A percentile compares a stretch with the other conserved stretches of the same genome.
Evolutionary conservation across 2,888 invertebrate species (phyloP).

Genomic region (Xestia ashworthii): DNA sequence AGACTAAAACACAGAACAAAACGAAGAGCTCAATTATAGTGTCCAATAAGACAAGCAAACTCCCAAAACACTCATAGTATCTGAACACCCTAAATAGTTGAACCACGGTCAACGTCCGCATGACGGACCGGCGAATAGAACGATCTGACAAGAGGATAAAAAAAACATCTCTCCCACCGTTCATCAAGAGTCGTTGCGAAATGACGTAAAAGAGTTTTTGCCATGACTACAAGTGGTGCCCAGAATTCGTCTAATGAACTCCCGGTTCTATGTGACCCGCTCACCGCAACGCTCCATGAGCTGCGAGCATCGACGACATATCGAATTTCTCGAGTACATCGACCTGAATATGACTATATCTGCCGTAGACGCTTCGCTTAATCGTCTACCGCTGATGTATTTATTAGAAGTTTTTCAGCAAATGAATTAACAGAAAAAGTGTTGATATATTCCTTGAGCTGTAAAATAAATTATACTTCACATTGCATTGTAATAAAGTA

Average conservation of each 20-base stretch:
- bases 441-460: conserved; percentile 40
- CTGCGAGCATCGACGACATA: conserved; percentile 78
- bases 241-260: conserved; percentile 82
- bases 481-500: conserved; percentile 58
- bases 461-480: conserved; percentile 61
- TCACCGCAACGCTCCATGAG: conserved; percentile 75
- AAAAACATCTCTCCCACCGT: conserved; percentile 82
- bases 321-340: conserved; percentile 81
- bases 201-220: conserved; percentile 86
- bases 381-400: conserved; percentile 48
- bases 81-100: conserved; percentile 82
- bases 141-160: conserved; percentile 86
- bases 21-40: neutral
- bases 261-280: conserved; percentile 76
- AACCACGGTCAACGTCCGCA: conserved; percentile 87
- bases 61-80: conserved; percentile 71
- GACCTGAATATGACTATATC: conserved; percentile 76
- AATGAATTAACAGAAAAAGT: conserved; percentile 23
- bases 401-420: conserved; percentile 58
- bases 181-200: conserved; percentile 77
- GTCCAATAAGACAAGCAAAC: conserved; percentile 7
- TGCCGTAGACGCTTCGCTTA: conserved; percentile 63
- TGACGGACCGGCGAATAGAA: conserved; percentile 81
- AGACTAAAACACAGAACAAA: conserved; percentile 20
- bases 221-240: conserved; percentile 75